phyloP scores from a whole-genome alignment of 1,140 invertebrate genomes.

The Metopolophium dirhodum region DNA sequence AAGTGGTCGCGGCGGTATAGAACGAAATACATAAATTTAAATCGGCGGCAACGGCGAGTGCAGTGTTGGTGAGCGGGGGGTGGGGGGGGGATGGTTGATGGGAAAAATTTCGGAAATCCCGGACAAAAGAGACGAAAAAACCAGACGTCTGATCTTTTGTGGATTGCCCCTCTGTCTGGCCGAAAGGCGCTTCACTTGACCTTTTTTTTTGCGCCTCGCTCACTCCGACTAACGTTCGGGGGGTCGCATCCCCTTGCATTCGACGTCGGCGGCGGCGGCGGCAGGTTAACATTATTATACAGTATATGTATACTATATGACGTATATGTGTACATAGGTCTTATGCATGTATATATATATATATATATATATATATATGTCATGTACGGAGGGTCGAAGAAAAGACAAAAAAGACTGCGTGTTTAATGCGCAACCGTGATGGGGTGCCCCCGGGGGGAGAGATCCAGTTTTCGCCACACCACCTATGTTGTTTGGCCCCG shows the following conservation, averaged over 20 bases:
- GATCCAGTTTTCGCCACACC: constrained; percentile 53
- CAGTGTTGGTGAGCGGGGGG: background rate
- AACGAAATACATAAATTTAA: constrained; percentile 30
- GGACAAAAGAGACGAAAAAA: constrained; percentile 50
- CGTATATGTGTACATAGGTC: background rate
- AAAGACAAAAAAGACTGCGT: constrained; percentile 54
- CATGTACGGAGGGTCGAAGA: constrained; percentile 34
- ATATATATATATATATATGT: background rate
- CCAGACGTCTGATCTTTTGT: constrained; percentile 57
- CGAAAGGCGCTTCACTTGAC: constrained; percentile 57
- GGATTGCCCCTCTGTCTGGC: constrained; percentile 50
- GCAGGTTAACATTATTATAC: constrained; percentile 56
- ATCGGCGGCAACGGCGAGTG: background rate
- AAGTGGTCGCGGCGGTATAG: constrained; percentile 5
- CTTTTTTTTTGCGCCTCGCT: constrained; percentile 45
- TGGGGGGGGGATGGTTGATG: background rate
- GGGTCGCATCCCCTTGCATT: constrained; percentile 19
- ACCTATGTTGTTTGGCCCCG: constrained; percentile 51
- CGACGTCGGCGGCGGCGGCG: background rate
- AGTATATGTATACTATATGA: background rate
- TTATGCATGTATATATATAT: background rate
- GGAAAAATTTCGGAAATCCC: constrained; percentile 48
- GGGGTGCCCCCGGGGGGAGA: constrained; percentile 43
- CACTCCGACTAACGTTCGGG: constrained; percentile 40
- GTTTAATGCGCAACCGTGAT: constrained; percentile 54